Evolutionary conservation across 1,140 invertebrate species (phyloP).

Genomic region (Drosophila insularis): DNA sequence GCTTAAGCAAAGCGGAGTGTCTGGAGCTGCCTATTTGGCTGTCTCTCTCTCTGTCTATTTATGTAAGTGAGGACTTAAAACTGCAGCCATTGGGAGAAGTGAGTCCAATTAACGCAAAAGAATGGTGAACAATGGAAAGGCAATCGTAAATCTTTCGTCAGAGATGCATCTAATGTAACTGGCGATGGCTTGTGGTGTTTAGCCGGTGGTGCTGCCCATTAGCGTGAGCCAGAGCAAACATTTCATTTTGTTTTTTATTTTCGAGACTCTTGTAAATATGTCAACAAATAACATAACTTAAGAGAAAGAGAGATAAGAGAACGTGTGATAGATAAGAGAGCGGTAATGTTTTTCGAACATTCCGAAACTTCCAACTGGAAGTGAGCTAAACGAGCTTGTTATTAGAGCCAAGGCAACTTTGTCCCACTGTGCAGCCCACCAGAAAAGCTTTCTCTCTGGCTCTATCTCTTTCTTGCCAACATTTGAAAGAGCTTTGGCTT

Average conservation of each 20-base stretch:
- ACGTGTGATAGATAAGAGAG: conserved; percentile 32
- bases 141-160: conserved; percentile 12
- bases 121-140: not conserved
- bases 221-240: conserved; percentile 1
- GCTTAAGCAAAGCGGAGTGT: conserved; percentile 53
- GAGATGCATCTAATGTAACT: conserved; percentile 12
- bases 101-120: not conserved
- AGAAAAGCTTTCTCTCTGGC: conserved; percentile 46
- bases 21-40: conserved; percentile 38
- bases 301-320: conserved; percentile 3
- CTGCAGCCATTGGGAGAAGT: not conserved
- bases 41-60: not conserved
- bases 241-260: not conserved
- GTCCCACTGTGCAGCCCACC: conserved; percentile 50
- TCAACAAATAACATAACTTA: conserved; percentile 36
- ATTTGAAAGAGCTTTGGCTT: conserved; percentile 50
- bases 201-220: conserved; percentile 5
- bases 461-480: conserved; percentile 10
- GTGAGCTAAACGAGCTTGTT: conserved; percentile 15
- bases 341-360: not conserved
- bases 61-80: not conserved
- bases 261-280: conserved; percentile 31
- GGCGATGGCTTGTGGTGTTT: not conserved
- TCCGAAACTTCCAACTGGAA: conserved; percentile 38
- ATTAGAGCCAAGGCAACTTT: not conserved